Conservation (phyloP, 2,888 invertebrate species). For the Amblyjoppa proteus region DNA sequence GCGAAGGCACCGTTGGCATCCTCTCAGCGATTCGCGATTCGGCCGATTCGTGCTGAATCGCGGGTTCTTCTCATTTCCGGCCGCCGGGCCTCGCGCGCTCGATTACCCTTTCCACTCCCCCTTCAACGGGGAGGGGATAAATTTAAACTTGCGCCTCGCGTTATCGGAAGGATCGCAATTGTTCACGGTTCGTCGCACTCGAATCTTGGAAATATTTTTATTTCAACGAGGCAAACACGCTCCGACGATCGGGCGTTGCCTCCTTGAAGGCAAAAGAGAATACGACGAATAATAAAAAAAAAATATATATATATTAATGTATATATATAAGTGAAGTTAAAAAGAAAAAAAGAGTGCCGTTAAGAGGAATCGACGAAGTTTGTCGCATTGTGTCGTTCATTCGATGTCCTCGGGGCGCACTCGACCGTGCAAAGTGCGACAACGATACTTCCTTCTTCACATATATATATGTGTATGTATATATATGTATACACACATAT, state of each 20-base stretch:
- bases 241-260: background rate
- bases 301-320: background rate
- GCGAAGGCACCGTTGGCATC: background rate
- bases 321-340: background rate
- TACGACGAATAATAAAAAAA: background rate
- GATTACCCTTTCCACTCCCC: conserved; percentile 12
- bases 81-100: conserved; percentile 19
- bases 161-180: conserved; percentile 18
- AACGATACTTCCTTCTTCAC: background rate
- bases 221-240: background rate
- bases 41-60: conserved; percentile 33
- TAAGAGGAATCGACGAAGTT: conserved; percentile 17
- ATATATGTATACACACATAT: background rate
- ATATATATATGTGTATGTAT: background rate
- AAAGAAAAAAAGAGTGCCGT: background rate
- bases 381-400: conserved; percentile 10
- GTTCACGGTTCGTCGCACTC: conserved; percentile 42
- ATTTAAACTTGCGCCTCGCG: conserved; percentile 33
- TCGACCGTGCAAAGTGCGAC: conserved; percentile 16
- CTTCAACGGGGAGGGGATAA: background rate
- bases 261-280: background rate
- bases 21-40: background rate
- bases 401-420: conserved; percentile 14
- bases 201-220: conserved; percentile 21
- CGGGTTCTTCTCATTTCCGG: conserved; percentile 57